phyloP scores from a whole-genome alignment of 2,797 vertebrate species.

The Miopithecus talapoin region DNA sequence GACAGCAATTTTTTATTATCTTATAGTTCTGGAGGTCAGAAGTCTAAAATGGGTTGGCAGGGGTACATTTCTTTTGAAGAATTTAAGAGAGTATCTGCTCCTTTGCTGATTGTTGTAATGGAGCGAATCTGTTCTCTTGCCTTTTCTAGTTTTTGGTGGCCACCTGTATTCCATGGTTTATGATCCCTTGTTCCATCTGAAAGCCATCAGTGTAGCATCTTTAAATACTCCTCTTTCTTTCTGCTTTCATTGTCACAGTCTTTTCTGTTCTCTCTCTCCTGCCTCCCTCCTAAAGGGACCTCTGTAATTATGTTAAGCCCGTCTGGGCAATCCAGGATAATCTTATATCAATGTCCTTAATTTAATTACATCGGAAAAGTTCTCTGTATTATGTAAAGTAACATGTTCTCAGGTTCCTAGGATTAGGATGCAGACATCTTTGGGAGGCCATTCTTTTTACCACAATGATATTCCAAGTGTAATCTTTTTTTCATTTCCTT shows the following conservation, averaged over 20 bases:
- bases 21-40: neutral
- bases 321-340: neutral
- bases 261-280: neutral
- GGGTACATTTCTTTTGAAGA: neutral
- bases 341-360: neutral
- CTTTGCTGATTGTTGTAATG: neutral
- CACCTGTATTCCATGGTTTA: neutral
- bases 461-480: neutral
- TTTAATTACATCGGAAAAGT: neutral
- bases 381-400: neutral
- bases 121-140: neutral
- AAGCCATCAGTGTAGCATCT: neutral
- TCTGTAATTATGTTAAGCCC: neutral
- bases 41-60: neutral
- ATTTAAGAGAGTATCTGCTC: neutral
- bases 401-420: neutral
- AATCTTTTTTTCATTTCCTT: neutral
- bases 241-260: neutral
- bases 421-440: neutral
- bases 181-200: neutral
- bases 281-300: neutral
- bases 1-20: neutral
- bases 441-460: neutral
- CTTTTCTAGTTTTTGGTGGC: neutral
- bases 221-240: neutral